Evolutionary conservation across 2,888 invertebrate species (phyloP), one percentile per base, ranked within the genome.

Genomic region (Poecilus cupreus): DNA sequence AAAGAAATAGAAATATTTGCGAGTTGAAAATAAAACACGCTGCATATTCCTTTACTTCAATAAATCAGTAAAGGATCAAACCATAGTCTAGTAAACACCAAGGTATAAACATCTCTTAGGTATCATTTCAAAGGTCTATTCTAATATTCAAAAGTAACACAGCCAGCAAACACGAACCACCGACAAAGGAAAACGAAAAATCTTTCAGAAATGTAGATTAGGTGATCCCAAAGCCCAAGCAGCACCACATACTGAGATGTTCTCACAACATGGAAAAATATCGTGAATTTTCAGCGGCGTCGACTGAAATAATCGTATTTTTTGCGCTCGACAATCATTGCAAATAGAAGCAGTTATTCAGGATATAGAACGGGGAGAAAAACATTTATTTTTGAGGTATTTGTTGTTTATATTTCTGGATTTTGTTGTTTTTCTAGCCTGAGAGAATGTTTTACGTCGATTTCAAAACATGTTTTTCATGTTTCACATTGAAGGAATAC

Each of bases 131-230:
- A 68, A 68, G 64, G 37, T 37, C 64, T 37, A 11, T 13, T 72
- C 3, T 72, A 46, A 46, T 72, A 72, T 72, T 43, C 46, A 72
- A 43, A 72, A 43, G 72, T 68, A 68, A 64, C 32, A 37, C 16
- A 16, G 16, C 5, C 10, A 16, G 10, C 51, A 64, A 18, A 39
- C 64, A 37, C 37, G 37, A 32, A 37, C 13, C 51, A 11, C 11
- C 8, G 11, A 72, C 72, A 72, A 72, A 72, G 24, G 43, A 18
- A 70, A 46, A 72, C 20, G 72, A 72, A 43, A n/a, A 39, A 70
- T 39, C 70, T 68, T 72, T 46, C 46, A 46, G 46, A 72, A 72
- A 72, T 72, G 72, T 72, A 72, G 46, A 72, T 72, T 11, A 46
- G 72, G 43, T 46, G 72, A 72, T 72, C 43, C 18, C 24, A 46